Base-by-base conservation (phyloP, 2,888 invertebrate genomes). In the Sminthurides aquaticus region DNA sequence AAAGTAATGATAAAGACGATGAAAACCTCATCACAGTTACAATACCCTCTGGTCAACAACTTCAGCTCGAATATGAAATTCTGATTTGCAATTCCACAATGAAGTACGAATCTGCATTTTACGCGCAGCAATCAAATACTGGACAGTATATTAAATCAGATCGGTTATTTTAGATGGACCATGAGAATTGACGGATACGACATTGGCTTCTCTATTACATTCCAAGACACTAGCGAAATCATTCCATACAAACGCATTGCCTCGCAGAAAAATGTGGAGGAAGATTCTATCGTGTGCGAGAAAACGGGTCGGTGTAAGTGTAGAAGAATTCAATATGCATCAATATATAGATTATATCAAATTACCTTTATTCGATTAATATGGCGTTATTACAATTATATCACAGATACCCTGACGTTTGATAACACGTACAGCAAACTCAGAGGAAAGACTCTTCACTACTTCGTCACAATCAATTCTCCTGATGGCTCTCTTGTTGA, bases 161-260 rank as follows among this genome's bases (percentile, higher is more conserved):
- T 2, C n/a, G 11, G n/a, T 43, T 43, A 29, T 18, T 56, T 2
- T 34, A 72, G 70, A 22, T 72, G 72, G 72, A 49, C 57, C 2
- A 68, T 70, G 34, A 70, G 69, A 62, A 70, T 69, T 2, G 71
- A 69, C 48, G 65, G 49, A 18, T 60, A 68, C 29, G 70, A 72
- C 56, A 69, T 72, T 49, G 70, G 70, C 0, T 72, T 70, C 43
- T 67, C 65, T 22, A 27, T 72, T 2, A 34, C 48, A 24, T 67
- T 57, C 15, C 58, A 64, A 49, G 67, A 72, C n/a, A 60, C 15
- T 5, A 34, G 8, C 34, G 68, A 65, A 55, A 48, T 60, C 27
- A 26, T 63, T 48, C 22, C 27, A 2, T 65, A 68, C 29, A 54
- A 58, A n/a, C 49, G 64, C 18, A 2, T 65, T 2, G 61, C 58